phyloP scores from a whole-genome alignment of 2,888 invertebrate species.

The Caenorhabditis becei region DNA sequence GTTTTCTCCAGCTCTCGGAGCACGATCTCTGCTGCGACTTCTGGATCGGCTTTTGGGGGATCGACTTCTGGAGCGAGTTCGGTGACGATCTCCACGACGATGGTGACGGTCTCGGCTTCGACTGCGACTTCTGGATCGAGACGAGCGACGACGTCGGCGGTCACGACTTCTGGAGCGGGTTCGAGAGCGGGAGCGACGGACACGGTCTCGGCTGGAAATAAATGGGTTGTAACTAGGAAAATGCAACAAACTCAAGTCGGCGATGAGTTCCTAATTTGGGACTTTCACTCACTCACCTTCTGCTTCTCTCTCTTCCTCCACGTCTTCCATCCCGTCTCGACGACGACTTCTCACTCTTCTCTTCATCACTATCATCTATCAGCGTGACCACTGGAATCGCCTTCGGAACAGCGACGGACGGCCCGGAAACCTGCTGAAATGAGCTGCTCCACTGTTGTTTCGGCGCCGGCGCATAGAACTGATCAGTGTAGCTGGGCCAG shows the following conservation, averaged over 20 bases:
- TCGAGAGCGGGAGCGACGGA: conserved; percentile 28
- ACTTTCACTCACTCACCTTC: too few species aligned
- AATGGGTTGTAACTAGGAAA: too few species aligned
- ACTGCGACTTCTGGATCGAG: conserved; percentile 5
- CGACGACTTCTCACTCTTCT: neutral
- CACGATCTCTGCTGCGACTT: neutral
- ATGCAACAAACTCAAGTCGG: too few species aligned
- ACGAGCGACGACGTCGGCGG: conserved; percentile 6
- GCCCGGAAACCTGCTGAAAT: conserved; percentile 30
- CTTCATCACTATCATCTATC: conserved; percentile 19
- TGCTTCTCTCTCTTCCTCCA: conserved; percentile 2
- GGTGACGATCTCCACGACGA: neutral
- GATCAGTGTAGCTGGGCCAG: conserved; percentile 56
- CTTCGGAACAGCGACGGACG: conserved; percentile 21
- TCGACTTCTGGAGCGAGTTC: conserved; percentile 24
- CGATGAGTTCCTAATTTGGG: too few species aligned
- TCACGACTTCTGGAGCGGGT: conserved; percentile 40
- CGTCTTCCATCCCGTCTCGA: neutral
- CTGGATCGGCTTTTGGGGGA: conserved; percentile 26
- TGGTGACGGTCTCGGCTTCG: neutral
- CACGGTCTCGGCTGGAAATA: conserved; percentile 14
- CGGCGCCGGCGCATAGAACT: conserved; percentile 16
- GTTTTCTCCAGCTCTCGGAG: neutral
- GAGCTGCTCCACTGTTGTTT: conserved; percentile 3
- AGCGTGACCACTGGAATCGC: conserved; percentile 11